Percentiles rank a stretch among this genome's conserved stretches.
phyloP scores from a whole-genome alignment of 37 sponge, comb jelly and placozoan species.

The Bolinopsis microptera region DNA sequence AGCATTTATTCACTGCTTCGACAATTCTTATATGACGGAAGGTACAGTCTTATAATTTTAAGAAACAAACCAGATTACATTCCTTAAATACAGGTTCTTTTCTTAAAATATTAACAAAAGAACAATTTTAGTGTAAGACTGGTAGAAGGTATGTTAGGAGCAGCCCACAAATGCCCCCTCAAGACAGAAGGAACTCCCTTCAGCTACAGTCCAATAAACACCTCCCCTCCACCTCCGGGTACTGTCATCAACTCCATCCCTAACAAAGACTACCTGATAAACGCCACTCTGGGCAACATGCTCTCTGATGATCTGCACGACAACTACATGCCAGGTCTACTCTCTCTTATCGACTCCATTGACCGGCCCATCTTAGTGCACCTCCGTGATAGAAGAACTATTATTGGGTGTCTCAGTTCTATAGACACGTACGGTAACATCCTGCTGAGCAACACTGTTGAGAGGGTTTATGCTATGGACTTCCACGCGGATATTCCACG shows the following conservation, averaged over 20 bases:
- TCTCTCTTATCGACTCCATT: conserved; percentile 31
- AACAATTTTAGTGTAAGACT: too few relatives aligned
- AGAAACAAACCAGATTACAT: too few relatives aligned
- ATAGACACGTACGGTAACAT: conserved; percentile 72
- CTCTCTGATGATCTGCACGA: conserved; percentile 26
- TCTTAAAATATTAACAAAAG: too few relatives aligned
- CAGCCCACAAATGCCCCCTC: conserved; percentile 18
- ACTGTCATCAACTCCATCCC: conserved; percentile 11
- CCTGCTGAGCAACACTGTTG: conserved; percentile 85
- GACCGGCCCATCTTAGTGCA: conserved; percentile 50
- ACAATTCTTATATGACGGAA: too few relatives aligned
- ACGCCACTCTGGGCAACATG: conserved; percentile 56
- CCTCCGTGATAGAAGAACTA: neutral
- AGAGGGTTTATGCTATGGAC: conserved; percentile 87
- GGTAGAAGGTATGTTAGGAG: neutral
- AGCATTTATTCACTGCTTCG: too few relatives aligned
- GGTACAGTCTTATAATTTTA: too few relatives aligned
- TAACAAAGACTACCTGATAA: conserved; percentile 31
- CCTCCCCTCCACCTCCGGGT: neutral
- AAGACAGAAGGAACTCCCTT: neutral
- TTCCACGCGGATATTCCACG: conserved; percentile 94
- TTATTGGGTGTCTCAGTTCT: conserved; percentile 27
- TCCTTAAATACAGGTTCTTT: too few relatives aligned
- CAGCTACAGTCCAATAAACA: neutral
- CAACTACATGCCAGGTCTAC: conserved; percentile 42